Base-by-base conservation (phyloP, 37 sponge, comb jelly and placozoan genomes). In the Theonella swinhoei region DNA sequence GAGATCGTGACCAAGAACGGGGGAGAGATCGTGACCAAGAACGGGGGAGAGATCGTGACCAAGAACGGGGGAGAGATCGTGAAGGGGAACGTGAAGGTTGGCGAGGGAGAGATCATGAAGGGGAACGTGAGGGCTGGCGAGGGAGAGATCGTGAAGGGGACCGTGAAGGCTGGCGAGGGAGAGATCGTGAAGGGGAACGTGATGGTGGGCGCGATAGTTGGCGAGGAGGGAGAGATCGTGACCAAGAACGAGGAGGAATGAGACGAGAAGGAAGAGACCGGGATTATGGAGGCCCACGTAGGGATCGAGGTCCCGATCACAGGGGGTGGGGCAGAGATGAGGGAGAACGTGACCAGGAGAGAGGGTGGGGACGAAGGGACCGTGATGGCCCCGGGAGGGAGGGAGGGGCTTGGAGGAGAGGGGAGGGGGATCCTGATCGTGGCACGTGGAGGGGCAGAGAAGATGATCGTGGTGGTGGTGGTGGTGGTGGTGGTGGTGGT, bases 351-450 rank as follows among this genome's bases (percentile, higher is more conserved):
- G 60, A 47, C 9, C 68, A 31, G 1, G 69, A 63, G 69, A 68
- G 69, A 33, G 20, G 33, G 34, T 68, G 69, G 76, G 42, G 9
- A 28, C 33, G 60, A 61, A 75, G 61, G 76, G 26, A 62, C 54
- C 54, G 14, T 17, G 54, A 47, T 47, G 71, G 36, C 36, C 20
- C 37, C 17, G 71, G 71, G 20, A 8, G 14, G 75, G 47, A 43
- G 75, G 28, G 58, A 25, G 62, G 63, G 4, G 63, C 62, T 30
- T 17, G 8, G 58, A 26, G 17, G 75, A 58, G 3, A 43, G 58
- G 30, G 25, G 37, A 23, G 2, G 4, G 11, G 25, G 77, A 76
- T 25, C 62, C 62, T 3, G n/a, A n/a, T 32, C 63, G 28, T 38
- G 41, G 65, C 43, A 42, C 34, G 1, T 65, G 68, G 39, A 33